These are phyloP conservation scores for Leptobrachium leishanense DNA, from an alignment of 2,113 vertebrate genomes.

Conservation along the genomic window DNA sequence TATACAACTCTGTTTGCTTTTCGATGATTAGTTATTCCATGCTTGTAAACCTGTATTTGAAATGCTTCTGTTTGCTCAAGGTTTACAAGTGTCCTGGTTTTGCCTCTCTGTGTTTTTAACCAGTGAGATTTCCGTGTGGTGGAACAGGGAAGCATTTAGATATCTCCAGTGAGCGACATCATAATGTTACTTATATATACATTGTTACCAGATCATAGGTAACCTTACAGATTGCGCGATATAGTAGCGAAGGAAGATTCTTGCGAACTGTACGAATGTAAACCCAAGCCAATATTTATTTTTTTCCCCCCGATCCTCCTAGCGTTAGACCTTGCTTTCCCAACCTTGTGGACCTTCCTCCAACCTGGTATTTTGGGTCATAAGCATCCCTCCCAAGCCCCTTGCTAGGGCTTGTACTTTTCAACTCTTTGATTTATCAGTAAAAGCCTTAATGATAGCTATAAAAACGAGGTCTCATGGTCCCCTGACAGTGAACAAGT, in stretches of 20 bases:
- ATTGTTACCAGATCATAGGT: constrained; percentile 1
- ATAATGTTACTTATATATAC: background rate
- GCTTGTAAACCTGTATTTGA: constrained; percentile 1
- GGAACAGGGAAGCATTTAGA: background rate
- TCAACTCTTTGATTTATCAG: constrained; percentile 44
- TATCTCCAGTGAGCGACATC: background rate
- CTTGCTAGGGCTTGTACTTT: constrained; percentile 24
- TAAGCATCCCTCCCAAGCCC: background rate
- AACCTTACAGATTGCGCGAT: background rate
- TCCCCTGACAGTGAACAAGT: constrained; percentile 50
- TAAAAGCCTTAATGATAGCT: constrained; percentile 48
- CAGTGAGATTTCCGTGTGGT: background rate
- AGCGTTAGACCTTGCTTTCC: no score
- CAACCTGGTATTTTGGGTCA: background rate
- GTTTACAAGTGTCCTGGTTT: background rate
- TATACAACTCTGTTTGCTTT: background rate
- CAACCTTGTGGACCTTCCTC: background rate
- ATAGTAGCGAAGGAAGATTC: background rate
- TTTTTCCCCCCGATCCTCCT: background rate
- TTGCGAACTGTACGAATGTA: background rate
- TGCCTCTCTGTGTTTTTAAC: background rate
- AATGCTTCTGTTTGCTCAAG: background rate
- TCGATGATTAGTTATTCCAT: background rate
- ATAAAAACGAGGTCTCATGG: constrained; percentile 53
- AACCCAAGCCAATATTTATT: constrained; percentile 1